Percentiles rank a stretch among this genome's conserved stretches.
phyloP scores from a whole-genome alignment of 2,113 vertebrate genomes.

The Aphelocoma coerulescens region DNA sequence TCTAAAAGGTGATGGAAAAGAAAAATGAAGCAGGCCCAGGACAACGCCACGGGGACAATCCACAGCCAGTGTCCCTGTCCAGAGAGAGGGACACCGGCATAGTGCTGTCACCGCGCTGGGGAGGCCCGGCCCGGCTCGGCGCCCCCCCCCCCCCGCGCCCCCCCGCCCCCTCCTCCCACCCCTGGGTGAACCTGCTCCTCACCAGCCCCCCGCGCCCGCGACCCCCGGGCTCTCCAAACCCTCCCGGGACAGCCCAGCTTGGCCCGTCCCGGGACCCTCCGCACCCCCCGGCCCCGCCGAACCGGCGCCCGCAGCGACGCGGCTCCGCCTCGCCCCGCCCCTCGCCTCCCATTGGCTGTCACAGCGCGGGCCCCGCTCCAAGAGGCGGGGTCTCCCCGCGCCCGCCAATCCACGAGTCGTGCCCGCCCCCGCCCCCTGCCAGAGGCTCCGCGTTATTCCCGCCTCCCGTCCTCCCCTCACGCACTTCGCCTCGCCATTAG shows the following conservation, averaged over 20 bases:
- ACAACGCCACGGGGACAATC: not conserved
- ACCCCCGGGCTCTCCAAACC: not conserved
- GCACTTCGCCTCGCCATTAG: not conserved
- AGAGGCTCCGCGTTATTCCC: not conserved
- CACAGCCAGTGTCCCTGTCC: not conserved
- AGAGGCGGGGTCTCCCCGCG: rapidly evolving
- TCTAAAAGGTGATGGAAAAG: not conserved
- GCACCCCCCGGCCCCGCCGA: not conserved
- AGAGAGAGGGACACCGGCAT: not conserved
- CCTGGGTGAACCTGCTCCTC: no score
- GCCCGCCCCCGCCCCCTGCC: rapidly evolving
- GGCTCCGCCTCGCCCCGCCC: not conserved
- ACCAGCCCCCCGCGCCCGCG: no score
- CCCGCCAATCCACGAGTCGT: not conserved
- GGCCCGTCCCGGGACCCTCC: not conserved
- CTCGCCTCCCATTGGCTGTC: not conserved
- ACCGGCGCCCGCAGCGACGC: not conserved
- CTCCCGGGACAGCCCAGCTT: not conserved
- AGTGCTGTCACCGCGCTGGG: not conserved
- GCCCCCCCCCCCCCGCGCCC: not conserved
- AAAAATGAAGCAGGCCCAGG: not conserved
- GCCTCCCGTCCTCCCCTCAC: not conserved
- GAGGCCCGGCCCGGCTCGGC: not conserved
- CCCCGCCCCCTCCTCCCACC: not conserved
- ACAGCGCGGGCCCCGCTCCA: rapidly evolving